Base-by-base conservation (phyloP, 2,888 invertebrate genomes). In the Tenthredo distinguenda region DNA sequence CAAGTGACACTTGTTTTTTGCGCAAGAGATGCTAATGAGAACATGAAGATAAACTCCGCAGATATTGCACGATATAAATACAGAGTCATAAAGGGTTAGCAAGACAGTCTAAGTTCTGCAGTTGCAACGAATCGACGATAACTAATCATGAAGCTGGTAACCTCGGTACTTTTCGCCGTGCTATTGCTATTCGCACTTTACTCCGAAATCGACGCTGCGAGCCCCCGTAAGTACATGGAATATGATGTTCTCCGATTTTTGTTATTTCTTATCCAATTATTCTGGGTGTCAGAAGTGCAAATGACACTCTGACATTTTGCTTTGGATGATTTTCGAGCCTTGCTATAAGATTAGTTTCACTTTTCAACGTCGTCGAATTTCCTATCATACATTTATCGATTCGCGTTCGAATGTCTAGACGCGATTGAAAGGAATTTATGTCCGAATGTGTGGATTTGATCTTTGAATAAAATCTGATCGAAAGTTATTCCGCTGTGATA, bases 161-260 rank as follows among this genome's bases (percentile, higher is more conserved):
- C 26, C n/a, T 77, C 50, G 10, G 21, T 77, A 34, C 26, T 77
- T 55, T 34, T 55, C 12, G 1, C 34, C 18, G 55, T 77, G 2
- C 50, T 77, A 34, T 55, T 77, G 50, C 34, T 77, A 0, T 31
- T 77, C 10, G 77, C 77, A n/a, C 55, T 77, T 18, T 18, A 31
- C 55, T 18, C n/a, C 55, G 55, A 50, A 55, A 77, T 77, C 47
- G n/a, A 55, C 50, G 77, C 74, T 40, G 12, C 55, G 1, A 55
- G n/a, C 6, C 55, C n/a, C 3, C 9, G 77, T 77, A 18, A 77
- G 77, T 55, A 31, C 2, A 55, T 47, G 37, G 2, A 72, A 40
- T 40, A 34, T 1, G 10, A 68, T 34, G 34, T 68, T 34, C 18
- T 68, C 15, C 3, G 9, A 26, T 65, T 65, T 10, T 68, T 34